Evolutionary conservation across 1,140 invertebrate species (phyloP), one percentile per base, ranked within the genome.

Genomic region (Zaprionus capensis): DNA sequence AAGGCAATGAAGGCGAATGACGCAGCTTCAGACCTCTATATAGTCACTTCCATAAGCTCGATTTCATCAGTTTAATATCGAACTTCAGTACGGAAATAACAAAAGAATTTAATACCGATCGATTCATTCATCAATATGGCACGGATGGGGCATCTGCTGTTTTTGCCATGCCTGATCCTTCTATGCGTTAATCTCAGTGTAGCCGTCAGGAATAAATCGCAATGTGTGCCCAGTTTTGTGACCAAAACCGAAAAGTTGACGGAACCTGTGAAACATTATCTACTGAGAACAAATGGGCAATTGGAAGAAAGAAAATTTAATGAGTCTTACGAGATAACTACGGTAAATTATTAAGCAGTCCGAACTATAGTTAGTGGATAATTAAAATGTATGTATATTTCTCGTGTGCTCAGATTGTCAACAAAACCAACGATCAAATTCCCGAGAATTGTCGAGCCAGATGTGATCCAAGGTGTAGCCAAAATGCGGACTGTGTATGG

Each of bases 261-360:
- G 0, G 9, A 24, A 2, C 1, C 0, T 9, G 66, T 74, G 1
- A 1, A 1, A 1, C 58, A 74, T 17, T 22, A 2, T 17, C 38
- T 31, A 28, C 14, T 63, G 1, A 15, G n/a, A 17, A 14, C 34
- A 51, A 41, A 4, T 31, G 67, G 72, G 9, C 0, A 0, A 12
- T 2, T 7, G 20, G 2, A 11, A 4, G 1, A 5, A 2, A 11
- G 5, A 12, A 6, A 4, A 1, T 5, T 31, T 9, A 15, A 0
- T 7, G 71, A 67, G n/a, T 1, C 34, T 38, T 51, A 36, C 36
- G 5, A 17, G 6, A 14, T 14, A 4, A 5, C 1, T 12, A 12
- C 20, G 72, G 72, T 71, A 74, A 59, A 7, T 12, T 59, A 22
- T 22, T 24, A 51, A 17, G 17, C n/a, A 46, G n/a, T 4, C 3